Evolutionary conservation across 2,113 vertebrate genomes (phyloP).

Genomic region (Ornithorhynchus anatinus): DNA sequence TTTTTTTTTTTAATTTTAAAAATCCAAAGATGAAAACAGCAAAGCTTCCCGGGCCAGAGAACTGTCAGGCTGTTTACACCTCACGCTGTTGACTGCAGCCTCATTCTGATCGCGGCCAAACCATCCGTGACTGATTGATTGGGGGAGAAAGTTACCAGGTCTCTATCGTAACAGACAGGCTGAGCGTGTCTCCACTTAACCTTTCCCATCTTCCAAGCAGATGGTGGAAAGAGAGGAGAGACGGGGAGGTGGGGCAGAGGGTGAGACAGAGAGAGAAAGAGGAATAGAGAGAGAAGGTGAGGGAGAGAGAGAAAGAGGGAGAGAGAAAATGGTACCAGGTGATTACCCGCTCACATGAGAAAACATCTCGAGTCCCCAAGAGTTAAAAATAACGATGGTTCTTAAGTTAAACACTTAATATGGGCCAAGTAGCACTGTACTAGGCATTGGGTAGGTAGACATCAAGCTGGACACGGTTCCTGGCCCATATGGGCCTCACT

Average conservation of each 20-base stretch:
- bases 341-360: too few species aligned
- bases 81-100: not conserved
- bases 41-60: not conserved
- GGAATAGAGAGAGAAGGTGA: not conserved
- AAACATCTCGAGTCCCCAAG: too few species aligned
- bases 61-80: not conserved
- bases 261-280: not conserved
- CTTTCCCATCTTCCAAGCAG: not conserved
- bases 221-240: not conserved
- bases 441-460: too few species aligned
- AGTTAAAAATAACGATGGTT: too few species aligned
- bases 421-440: too few species aligned
- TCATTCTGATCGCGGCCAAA: constrained; percentile 15
- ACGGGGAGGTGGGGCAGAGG: not conserved
- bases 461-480: too few species aligned
- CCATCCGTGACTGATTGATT: constrained; percentile 52
- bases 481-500: too few species aligned
- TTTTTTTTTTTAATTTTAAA: too few species aligned
- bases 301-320: not conserved
- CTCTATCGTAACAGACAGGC: constrained; percentile 46
- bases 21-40: not conserved
- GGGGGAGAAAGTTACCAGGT: constrained; percentile 17
- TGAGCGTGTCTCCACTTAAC: constrained; percentile 43
- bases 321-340: too few species aligned
- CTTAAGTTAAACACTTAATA: too few species aligned